Base-by-base conservation (phyloP, 2,113 vertebrate genomes). In the Sorex araneus region DNA sequence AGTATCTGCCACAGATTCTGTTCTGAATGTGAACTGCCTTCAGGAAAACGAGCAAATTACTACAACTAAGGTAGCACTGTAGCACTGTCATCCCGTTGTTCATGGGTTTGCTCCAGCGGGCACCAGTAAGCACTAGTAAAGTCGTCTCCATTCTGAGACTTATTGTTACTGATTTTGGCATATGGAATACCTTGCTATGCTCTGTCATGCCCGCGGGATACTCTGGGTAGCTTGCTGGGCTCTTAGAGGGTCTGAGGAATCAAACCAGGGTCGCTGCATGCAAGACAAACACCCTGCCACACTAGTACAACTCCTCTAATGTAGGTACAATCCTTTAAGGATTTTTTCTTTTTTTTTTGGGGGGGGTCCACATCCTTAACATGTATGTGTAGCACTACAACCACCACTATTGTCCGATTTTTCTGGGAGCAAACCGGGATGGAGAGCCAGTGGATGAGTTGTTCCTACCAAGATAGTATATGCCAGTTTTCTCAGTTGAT, bases 1-100 rank as follows among this genome's bases (percentile, higher is more conserved):
- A 84, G 4, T 83, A 19, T 70, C 76, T 91, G 89, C 73, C 86
- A 92, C 79, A 84, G 63, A 93, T 74, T 89, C 9, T 6, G 45
- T 76, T 88, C 16, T 8, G 15, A 70, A 89, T 86, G 79, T 77
- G 77, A 93, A 94, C 71, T 83, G 86, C 16, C 45, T 12, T 32
- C 32, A 34, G 86, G 88, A 91, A 90, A 78, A 82, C 54, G 1
- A 54, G 54, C 54, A 85, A 88, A n/a, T 7, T 3, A 57, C 92
- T 73, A 73, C 75, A 88, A 30, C 45, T 64, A 79, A 87, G 67
- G 50, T 76, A 94, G 74, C 86, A 93, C 40, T 64, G 60, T 64
- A 21, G 19, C 19, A 64, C 60, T 57, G 25, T 23, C 60, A 64
- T 21, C 60, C 25, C 10, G 6, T 6, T 23, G 6, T 64, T 64